Evolutionary conservation across 2,797 vertebrate species (phyloP).

Genomic region (Melanotaenia boesemani): DNA sequence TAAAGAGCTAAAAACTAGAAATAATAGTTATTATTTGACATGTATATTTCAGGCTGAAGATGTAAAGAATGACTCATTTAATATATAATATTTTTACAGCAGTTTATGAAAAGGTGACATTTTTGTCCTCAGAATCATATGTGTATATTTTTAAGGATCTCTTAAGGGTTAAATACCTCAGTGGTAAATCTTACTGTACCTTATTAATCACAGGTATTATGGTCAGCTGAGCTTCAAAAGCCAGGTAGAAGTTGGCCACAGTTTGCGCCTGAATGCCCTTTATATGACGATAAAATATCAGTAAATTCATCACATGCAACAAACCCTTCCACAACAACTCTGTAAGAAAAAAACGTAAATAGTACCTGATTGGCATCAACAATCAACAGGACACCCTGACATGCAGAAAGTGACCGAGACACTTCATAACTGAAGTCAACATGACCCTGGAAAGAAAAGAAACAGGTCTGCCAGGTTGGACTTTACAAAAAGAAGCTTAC

Average conservation of each 20-base stretch:
- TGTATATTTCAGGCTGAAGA: too few relatives aligned
- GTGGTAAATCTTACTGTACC: conserved; percentile 77
- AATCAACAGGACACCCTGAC: conserved; percentile 95
- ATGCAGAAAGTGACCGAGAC: conserved; percentile 94
- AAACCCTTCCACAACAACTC: neutral
- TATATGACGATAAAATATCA: conserved; percentile 20
- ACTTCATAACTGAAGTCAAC: conserved; percentile 99
- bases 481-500: neutral
- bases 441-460: conserved; percentile 85
- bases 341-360: neutral
- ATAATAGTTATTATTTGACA: too few relatives aligned
- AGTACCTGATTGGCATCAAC: conserved; percentile 97
- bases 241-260: conserved; percentile 96
- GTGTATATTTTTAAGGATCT: too few relatives aligned
- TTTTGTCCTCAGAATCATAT: too few relatives aligned
- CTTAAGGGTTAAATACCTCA: neutral
- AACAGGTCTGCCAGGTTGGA: too few relatives aligned
- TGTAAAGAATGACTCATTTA: too few relatives aligned
- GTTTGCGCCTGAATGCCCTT: conserved; percentile 98
- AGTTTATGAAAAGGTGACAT: too few relatives aligned
- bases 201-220: conserved; percentile 98
- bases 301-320: neutral
- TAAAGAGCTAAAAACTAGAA: too few relatives aligned
- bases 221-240: conserved; percentile 95
- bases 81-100: too few relatives aligned